phyloP scores from a whole-genome alignment of 2,888 invertebrate genomes.

The Eilema caniola region DNA sequence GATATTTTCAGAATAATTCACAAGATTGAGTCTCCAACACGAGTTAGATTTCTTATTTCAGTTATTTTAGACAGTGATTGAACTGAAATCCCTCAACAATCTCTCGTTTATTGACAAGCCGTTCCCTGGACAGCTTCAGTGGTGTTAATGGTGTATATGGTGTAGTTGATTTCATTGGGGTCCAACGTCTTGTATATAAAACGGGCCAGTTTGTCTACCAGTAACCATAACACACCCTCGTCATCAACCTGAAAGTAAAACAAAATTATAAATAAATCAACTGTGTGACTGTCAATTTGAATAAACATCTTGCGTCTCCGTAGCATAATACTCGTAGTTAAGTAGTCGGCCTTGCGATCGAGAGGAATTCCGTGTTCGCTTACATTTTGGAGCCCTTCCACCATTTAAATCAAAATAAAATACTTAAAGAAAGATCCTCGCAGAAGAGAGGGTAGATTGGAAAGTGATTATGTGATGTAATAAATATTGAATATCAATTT shows the following conservation, averaged over 20 bases:
- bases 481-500: too few relatives aligned
- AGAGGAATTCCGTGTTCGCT: too few relatives aligned
- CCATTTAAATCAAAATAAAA: too few relatives aligned
- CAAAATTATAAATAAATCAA: too few relatives aligned
- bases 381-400: too few relatives aligned
- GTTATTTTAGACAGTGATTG: not conserved
- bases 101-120: conserved; percentile 71
- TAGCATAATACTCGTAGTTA: too few relatives aligned
- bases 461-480: too few relatives aligned
- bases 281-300: too few relatives aligned
- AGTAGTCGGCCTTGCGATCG: too few relatives aligned
- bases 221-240: conserved; percentile 88
- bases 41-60: not conserved
- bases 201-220: conserved; percentile 92
- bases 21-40: not conserved
- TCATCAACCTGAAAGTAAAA: conserved; percentile 84
- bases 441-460: too few relatives aligned
- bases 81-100: not conserved
- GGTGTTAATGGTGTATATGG: conserved; percentile 86
- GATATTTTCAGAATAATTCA: not conserved
- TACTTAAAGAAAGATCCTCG: too few relatives aligned
- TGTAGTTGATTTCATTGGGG: conserved; percentile 90
- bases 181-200: conserved; percentile 90
- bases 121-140: conserved; percentile 87
- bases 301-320: too few relatives aligned